A percentile compares a stretch with the other conserved stretches of the same genome.
Evolutionary conservation across 2,888 invertebrate species (phyloP).

Genomic region (Tortrix viridana): DNA sequence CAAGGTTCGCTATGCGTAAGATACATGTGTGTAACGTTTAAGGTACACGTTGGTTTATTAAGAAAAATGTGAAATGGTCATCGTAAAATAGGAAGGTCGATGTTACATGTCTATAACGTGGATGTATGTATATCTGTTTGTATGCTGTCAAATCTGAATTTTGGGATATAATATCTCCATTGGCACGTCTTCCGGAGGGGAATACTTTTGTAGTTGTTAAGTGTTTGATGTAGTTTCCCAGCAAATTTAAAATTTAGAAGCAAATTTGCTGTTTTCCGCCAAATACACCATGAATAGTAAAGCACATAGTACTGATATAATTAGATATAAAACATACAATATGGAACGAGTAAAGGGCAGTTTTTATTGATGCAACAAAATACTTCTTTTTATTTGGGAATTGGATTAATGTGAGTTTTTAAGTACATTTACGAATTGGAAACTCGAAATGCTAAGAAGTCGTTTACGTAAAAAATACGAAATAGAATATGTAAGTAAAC

Average conservation of each 20-base stretch:
- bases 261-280: constrained; percentile 10
- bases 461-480: no score
- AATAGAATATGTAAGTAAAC: no score
- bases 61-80: not conserved
- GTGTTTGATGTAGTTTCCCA: constrained; percentile 20
- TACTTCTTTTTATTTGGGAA: no score
- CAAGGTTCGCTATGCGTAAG: constrained; percentile 7
- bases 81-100: not conserved
- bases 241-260: constrained; percentile 2
- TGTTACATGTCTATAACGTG: constrained; percentile 16
- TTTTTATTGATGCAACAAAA: no score
- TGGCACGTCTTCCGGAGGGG: constrained; percentile 21
- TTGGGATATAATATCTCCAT: constrained; percentile 16
- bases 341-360: no score
- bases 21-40: constrained; percentile 23
- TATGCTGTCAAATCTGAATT: not conserved
- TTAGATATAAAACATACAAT: not conserved
- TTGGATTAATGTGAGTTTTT: no score
- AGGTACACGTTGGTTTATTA: constrained; percentile 1
- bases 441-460: no score
- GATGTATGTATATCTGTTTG: constrained; percentile 16
- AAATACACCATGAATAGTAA: constrained; percentile 3
- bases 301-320: constrained; percentile 18
- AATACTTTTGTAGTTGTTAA: constrained; percentile 16
- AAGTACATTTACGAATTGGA: no score